phyloP scores from a whole-genome alignment of 2,888 invertebrate genomes.

The Nomada flava region DNA sequence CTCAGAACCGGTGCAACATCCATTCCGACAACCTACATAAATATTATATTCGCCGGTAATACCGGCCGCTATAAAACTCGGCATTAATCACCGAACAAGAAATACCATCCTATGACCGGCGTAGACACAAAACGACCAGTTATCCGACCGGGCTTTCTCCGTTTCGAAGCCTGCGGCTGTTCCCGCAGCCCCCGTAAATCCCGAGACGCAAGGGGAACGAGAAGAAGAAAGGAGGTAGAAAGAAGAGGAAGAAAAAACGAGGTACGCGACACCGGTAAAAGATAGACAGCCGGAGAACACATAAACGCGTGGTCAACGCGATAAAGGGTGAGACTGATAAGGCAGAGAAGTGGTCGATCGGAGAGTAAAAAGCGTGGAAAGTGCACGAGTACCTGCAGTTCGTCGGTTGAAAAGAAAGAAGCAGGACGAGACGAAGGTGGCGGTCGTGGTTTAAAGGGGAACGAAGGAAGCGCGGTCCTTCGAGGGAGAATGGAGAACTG shows the following conservation, averaged over 20 bases:
- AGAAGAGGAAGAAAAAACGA: conserved; percentile 5
- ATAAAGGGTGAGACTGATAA: conserved; percentile 19
- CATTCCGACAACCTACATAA: conserved; percentile 37
- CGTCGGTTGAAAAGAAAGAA: conserved; percentile 7
- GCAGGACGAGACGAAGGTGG: neutral
- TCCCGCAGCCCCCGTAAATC: conserved; percentile 63
- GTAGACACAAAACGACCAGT: conserved; percentile 61
- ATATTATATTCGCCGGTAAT: conserved; percentile 54
- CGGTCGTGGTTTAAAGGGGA: conserved; percentile 22
- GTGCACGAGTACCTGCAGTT: conserved; percentile 13
- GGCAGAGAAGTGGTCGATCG: conserved; percentile 3
- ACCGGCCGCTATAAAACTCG: conserved; percentile 51
- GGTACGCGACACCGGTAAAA: conserved; percentile 6
- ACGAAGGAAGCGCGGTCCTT: conserved; percentile 16
- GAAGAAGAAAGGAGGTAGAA: neutral
- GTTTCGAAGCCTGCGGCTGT: conserved; percentile 60
- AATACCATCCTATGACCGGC: conserved; percentile 50
- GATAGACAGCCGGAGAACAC: conserved; percentile 23
- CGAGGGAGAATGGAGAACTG: conserved; percentile 15
- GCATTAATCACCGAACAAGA: conserved; percentile 64
- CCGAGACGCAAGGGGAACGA: conserved; percentile 38
- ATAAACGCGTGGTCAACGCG: conserved; percentile 8
- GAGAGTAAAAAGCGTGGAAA: neutral
- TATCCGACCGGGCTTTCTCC: conserved; percentile 53
- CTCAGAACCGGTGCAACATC: conserved; percentile 3